These are phyloP conservation scores for Pogonocichla stellata DNA, from an alignment of 2,113 vertebrate species.

Conservation along the genomic window DNA sequence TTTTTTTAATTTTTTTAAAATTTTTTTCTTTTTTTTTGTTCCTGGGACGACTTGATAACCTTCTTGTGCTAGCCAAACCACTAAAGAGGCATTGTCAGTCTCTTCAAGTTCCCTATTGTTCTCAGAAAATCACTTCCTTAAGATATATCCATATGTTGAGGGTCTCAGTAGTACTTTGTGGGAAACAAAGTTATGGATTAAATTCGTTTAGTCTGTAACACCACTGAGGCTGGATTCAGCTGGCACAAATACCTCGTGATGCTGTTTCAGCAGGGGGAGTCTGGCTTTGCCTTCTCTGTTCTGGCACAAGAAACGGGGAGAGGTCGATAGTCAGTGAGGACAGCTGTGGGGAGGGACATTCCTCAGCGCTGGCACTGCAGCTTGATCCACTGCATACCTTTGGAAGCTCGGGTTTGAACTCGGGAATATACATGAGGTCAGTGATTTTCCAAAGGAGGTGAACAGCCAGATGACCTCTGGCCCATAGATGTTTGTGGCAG, in stretches of 20 bases:
- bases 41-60: conserved; percentile 9
- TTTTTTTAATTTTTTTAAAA: too few relatives aligned
- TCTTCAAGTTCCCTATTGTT: conserved; percentile 50
- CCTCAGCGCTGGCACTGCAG: background rate
- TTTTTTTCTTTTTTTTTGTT: background rate
- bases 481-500: background rate
- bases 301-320: background rate
- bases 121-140: conserved; percentile 61
- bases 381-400: background rate
- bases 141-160: conserved; percentile 45
- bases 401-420: background rate
- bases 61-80: conserved; percentile 18
- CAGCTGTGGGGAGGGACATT: background rate
- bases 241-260: background rate
- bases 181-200: background rate
- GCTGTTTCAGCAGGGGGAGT: background rate
- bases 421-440: background rate
- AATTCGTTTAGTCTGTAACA: background rate
- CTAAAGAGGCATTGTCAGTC: conserved; percentile 33
- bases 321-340: background rate
- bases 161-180: background rate
- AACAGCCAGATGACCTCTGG: background rate
- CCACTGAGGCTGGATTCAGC: background rate
- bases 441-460: background rate
- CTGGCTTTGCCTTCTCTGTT: background rate